Evolutionary conservation across 2,888 invertebrate species (phyloP), one percentile per base, ranked within the genome.

Genomic region (Melanchra persicariae): DNA sequence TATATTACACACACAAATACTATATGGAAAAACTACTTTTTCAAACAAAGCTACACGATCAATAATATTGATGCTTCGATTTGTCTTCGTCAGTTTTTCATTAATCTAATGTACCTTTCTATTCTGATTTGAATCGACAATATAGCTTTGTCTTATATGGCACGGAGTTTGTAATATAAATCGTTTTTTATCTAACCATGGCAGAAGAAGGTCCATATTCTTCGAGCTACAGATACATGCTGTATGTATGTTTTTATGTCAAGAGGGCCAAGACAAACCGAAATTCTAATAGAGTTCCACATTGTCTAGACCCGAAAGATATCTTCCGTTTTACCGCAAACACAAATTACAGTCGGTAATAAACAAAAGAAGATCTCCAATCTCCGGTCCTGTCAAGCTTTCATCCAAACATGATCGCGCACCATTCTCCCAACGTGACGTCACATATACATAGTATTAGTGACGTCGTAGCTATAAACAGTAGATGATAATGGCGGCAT

Each of bases 61-160:
- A 15, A 9, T 40, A n/a, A 12, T 24, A 51, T 57, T 34, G 40
- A 51, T 22, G 8, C 26, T 54, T 74, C 37, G 19, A 52, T 54
- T 54, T 30, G 17, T 74, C 30, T 24, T 24, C 47, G 74, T 64
- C 74, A 74, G 30, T 40, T 73, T 47, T 40, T 54, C 19, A 74
- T 54, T 47, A 74, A 73, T 15, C 19, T 37, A 47, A 54, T 54
- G 45, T 37, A 43, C 30, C 4, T 61, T 60, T 74, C 10, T n/a
- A 54, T 47, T 54, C 12, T 40, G 17, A 52, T 47, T 47, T 55
- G 9, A 30, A 24, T 64, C 17, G 30, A 47, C 22, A 40, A 7
- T 22, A 24, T 10, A 2, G 37, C 19, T 61, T 45, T 45, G 43
- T 37, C 7, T 19, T 15, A 7, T 26, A 45, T 19, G 9, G 15